Evolutionary conservation across 2,888 invertebrate genomes (phyloP), one percentile per base, ranked within the genome.

Genomic region (Tinea pellionella): DNA sequence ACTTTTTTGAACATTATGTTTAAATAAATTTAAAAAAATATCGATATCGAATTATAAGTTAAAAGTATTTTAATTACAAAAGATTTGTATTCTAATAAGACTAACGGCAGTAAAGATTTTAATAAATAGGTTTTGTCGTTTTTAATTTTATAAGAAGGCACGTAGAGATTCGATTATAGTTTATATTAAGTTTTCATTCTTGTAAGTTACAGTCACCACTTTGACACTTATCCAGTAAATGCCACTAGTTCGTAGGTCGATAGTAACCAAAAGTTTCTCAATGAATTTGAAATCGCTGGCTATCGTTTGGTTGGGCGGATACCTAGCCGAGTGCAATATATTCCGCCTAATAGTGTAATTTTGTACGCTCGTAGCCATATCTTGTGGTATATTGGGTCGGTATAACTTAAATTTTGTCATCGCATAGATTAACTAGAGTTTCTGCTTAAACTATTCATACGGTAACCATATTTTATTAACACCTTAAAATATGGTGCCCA

Each of bases 281-380:
- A 47, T 47, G 47, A 47, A 47, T 47, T 47, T 15, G 13, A 47
- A 18, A 47, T 47, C 37, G 37, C 37, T 37, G 37, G 37, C 37
- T 37, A 37, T 37, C 47, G 47, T 47, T 42, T 42, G 42, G 42
- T 13, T 47, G 15, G 18, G 18, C 47, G 47, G 47, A 18, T 47
- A 47, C 47, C 3, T 53, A 53, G 47, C 68, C 66, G 68, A 64
- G 65, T 65, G 74, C 73, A 71, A 75, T 75, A 75, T 75, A 75
- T 75, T 75, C 67, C 67, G 70, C 69, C 74, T 75, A 73, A 75
- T 75, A 74, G 75, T 71, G 74, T 75, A 75, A 76, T 75, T 76
- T 74, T 73, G 73, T 71, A 70, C 70, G 69, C 67, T 71, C 72
- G 67, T 69, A 73, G 67, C 72, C 71, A 75, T 76, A 75, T 74